phyloP scores from a whole-genome alignment of 2,797 vertebrate genomes.

The Botia almorhae region DNA sequence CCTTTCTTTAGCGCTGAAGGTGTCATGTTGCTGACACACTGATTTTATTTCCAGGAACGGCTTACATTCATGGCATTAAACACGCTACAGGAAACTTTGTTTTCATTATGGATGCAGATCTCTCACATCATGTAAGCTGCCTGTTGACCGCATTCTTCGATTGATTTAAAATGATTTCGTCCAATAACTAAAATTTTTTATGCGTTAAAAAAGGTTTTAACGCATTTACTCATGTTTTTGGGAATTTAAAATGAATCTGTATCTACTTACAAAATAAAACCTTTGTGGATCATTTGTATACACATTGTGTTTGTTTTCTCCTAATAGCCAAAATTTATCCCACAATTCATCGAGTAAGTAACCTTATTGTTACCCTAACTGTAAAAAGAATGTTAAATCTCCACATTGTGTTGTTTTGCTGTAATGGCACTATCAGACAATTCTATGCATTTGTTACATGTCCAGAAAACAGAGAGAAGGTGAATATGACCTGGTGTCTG shows the following conservation, averaged over 20 bases:
- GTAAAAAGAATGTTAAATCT: background rate
- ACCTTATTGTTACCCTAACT: background rate
- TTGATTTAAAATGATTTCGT: too few relatives aligned
- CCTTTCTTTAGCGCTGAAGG: background rate
- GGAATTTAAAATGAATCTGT: background rate
- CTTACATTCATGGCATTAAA: constrained; percentile 94
- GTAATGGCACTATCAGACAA: background rate
- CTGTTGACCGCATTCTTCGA: too few relatives aligned
- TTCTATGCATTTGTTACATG: background rate
- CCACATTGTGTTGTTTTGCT: too few relatives aligned
- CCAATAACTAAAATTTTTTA: too few relatives aligned
- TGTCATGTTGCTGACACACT: background rate
- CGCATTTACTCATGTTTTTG: background rate
- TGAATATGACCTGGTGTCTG: constrained; percentile 92
- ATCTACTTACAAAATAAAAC: too few relatives aligned
- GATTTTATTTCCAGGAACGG: constrained; percentile 82
- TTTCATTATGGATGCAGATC: constrained; percentile 98
- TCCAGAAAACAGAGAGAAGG: constrained; percentile 91
- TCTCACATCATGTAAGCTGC: constrained; percentile 93
- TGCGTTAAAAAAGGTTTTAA: too few relatives aligned
- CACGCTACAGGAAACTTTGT: constrained; percentile 92
- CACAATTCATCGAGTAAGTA: constrained; percentile 95
- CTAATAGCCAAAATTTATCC: constrained; percentile 97
- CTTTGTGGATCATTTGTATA: background rate
- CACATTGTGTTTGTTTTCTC: background rate